Percentiles rank a stretch among this genome's conserved stretches.
Conservation (phyloP, 2,113 vertebrate species). For the Indicator indicator region DNA sequence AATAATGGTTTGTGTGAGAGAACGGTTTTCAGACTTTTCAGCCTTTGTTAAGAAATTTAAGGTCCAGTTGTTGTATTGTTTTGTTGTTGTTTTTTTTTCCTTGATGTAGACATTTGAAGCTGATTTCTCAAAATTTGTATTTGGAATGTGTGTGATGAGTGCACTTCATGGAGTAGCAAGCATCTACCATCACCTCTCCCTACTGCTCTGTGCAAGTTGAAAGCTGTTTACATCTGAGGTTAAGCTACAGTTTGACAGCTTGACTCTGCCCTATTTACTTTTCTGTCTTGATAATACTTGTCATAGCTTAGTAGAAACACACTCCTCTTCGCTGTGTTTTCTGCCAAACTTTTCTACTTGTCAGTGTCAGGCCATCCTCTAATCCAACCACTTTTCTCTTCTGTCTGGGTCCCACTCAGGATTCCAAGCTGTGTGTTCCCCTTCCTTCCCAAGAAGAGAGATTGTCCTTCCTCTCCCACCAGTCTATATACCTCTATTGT, state of each 20-base stretch:
- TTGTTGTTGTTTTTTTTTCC: too few relatives aligned
- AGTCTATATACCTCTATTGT: not conserved
- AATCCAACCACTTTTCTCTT: not conserved
- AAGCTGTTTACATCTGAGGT: not conserved
- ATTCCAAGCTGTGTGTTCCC: not conserved
- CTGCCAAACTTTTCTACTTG: not conserved
- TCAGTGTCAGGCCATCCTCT: not conserved
- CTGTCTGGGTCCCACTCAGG: not conserved
- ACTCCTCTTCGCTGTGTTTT: not conserved
- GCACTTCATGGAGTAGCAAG: not conserved
- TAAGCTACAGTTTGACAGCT: not conserved
- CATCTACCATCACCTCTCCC: fast-evolving
- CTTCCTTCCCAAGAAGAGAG: not conserved
- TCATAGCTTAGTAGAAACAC: not conserved
- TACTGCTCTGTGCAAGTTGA: not conserved
- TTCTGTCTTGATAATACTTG: not conserved
- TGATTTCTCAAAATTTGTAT: not conserved
- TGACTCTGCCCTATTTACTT: not conserved
- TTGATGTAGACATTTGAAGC: not conserved
- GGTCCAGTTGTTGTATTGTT: not conserved
- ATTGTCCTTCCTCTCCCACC: not conserved
- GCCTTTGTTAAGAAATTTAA: not conserved
- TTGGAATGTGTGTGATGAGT: not conserved
- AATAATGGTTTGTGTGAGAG: not conserved
- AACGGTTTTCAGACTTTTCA: not conserved